Conservation (phyloP, 2,888 invertebrate genomes). For the Theristus sp. region DNA sequence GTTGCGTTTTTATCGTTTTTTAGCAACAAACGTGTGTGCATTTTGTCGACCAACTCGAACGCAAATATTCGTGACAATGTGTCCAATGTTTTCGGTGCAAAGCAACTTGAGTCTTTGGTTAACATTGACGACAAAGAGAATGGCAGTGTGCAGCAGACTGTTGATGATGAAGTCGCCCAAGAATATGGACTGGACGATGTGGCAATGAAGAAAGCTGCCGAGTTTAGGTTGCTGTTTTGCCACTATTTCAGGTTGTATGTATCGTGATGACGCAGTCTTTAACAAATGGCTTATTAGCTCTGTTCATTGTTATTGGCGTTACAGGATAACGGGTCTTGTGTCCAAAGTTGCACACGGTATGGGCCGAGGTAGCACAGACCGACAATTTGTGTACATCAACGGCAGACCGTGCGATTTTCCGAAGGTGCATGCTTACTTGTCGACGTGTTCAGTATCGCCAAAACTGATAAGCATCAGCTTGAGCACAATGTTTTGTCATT, state of each 20-base stretch:
- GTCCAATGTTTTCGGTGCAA: slow-evolving; percentile 60
- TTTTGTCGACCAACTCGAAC: no score
- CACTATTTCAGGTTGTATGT: not conserved
- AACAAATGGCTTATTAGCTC: no score
- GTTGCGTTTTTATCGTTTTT: no score
- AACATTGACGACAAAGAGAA: not conserved
- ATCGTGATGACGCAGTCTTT: no score
- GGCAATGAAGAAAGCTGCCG: not conserved
- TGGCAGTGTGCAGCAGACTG: no score
- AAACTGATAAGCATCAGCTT: no score
- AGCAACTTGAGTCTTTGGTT: slow-evolving; percentile 39
- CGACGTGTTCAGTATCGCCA: no score
- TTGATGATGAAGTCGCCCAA: not conserved
- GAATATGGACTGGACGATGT: not conserved
- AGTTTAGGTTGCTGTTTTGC: not conserved
- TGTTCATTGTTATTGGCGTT: not conserved
- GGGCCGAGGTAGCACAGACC: slow-evolving; percentile 65
- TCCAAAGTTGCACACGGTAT: slow-evolving; percentile 66
- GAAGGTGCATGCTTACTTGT: no score
- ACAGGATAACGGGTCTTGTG: slow-evolving; percentile 57
- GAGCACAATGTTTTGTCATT: no score
- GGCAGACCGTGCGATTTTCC: slow-evolving; percentile 75
- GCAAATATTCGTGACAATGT: slow-evolving; percentile 76
- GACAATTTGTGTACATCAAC: slow-evolving; percentile 85
- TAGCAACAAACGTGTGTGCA: no score